Base-by-base conservation (phyloP, 2,797 vertebrate genomes). In the Triplophysa bombifrons region DNA sequence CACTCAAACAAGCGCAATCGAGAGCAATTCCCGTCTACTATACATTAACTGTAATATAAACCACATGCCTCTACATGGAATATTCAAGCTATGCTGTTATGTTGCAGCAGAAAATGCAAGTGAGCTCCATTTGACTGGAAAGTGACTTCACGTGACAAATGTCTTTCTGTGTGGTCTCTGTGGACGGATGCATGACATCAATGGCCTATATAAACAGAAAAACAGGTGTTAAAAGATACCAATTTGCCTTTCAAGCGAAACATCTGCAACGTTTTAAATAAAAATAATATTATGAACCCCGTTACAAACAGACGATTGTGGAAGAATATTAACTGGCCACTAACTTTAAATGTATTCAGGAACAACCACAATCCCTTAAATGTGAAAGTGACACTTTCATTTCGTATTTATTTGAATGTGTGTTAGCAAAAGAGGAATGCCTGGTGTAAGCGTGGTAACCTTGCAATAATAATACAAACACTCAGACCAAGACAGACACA, bases 111-210 rank as follows among this genome's bases (percentile, higher is more conserved):
- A 61, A 48, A n/a, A 1, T 3, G 11, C 1, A 48, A n/a, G 5
- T 22, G 12, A 30, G 56, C 41, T 48, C 30, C 38, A 16, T 25
- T 58, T 63, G 55, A 48, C 71, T 27, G 55, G 17, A 73, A 61
- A 9, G 0, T 20, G 0, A 30, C 17, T 14, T 55, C 30, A 44
- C 1, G 4, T 55, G 61, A 55, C n/a, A 25, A 72, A 9, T 22
- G 30, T 25, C 20, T 38, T 25, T 14, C 12, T 14, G 11, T 22
- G 63, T 44, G 74, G 63, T 76, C 20, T 61, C 11, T 67, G 63
- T 56, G 74, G 50, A 66, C 48, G 73, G 73, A 76, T 66, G 34
- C 74, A 76, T 51, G 13, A 64, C 74, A 55, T 76, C 74, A 44
- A 0, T n/a, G 34, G 41, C 48, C 50, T 76, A 76, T 30, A n/a